Conservation (phyloP, 2,113 vertebrate genomes). For the Urocolius indicus region DNA sequence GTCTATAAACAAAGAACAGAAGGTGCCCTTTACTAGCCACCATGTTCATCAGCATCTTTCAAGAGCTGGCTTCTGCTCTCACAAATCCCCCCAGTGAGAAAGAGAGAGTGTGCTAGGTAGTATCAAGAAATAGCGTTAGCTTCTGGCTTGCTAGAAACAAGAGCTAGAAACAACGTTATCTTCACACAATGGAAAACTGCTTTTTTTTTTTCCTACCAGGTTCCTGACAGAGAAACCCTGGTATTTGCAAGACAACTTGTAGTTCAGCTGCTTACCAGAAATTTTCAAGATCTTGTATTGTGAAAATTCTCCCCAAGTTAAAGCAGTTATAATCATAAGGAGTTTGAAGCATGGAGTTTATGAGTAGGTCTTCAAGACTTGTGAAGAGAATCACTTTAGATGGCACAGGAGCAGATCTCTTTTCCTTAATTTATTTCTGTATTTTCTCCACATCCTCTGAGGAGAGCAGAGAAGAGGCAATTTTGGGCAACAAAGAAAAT, state of each 20-base stretch:
- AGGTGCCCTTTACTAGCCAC: constrained; percentile 43
- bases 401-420: not conserved
- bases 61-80: not conserved
- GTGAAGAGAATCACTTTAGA: not conserved
- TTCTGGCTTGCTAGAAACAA: not conserved
- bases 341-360: not conserved
- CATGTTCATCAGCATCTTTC: constrained; percentile 9
- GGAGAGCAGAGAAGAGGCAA: not conserved
- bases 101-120: not conserved
- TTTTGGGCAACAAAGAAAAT: not conserved
- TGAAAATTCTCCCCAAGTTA: not conserved
- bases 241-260: not conserved
- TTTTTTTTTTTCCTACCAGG: not conserved
- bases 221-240: not conserved
- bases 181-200: not conserved
- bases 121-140: not conserved
- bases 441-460: not conserved
- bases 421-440: not conserved
- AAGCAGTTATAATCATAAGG: not conserved
- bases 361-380: not conserved
- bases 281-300: not conserved
- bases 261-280: not conserved
- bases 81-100: not conserved
- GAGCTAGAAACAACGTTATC: not conserved
- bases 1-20: constrained; percentile 20